Base-by-base conservation (phyloP, 2,888 invertebrate species). In the Conops quadrifasciatus region DNA sequence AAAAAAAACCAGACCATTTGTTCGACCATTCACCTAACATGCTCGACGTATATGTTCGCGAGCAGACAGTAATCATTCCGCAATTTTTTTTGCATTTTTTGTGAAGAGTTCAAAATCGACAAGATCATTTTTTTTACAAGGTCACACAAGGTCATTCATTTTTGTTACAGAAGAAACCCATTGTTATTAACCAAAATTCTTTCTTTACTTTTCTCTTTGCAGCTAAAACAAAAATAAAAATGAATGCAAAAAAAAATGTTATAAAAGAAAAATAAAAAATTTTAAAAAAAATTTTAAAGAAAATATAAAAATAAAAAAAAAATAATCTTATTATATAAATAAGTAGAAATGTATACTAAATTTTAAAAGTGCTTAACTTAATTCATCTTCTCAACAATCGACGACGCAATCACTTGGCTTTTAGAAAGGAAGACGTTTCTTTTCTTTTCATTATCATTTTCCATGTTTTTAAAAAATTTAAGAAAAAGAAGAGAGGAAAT, bases 341-440 rank as follows among this genome's bases (percentile, higher is more conserved):
- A 58, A 58, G 1, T 24, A 58, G 26, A 30, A 15, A 60, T 59
- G n/a, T 30, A 60, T 13, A 60, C n/a, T n/a, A 30, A 60, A 60
- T 15, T 30, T 2, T 30, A 59, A 59, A 28, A 11, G 30, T 11
- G n/a, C 21, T 1, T n/a, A 58, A 26, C 0, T 1, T 19, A 60
- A 21, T 56, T 24, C 19, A 3, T 24, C 24, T 3, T 21, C 24
- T 56, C 7, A 19, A 30, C 21, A 60, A 15, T 30, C 45, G 43
- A 24, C 59, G 19, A 59, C n/a, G 59, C 67, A 67, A 67, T 59
- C 67, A 67, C 59, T 67, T 67, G 67, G 67, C 67, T 67, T 15
- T 47, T 5, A 53, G 21, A 53, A 51, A 43, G 21, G 51, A 51
- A 53, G 28, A 30, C n/a, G 51, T 64, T 16, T 7, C 11, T 19